Conservation (phyloP, 2,113 vertebrate species). For the Pollachius pollachius region DNA sequence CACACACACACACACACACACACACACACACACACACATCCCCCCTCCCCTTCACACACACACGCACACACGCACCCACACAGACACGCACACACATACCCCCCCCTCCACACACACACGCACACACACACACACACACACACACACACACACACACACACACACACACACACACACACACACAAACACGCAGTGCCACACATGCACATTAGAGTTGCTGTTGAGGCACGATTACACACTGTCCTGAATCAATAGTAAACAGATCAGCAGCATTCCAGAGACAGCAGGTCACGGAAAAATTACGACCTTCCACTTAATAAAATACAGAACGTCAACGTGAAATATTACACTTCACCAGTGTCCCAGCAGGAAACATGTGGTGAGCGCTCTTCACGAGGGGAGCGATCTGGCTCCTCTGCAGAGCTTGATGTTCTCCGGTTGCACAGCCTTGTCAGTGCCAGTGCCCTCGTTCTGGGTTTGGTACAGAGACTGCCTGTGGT, state of each 20-base stretch:
- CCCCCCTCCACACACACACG: not conserved
- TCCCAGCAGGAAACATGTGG: conserved; percentile 30
- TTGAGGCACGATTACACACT: conserved; percentile 21
- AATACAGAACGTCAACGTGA: conserved; percentile 30
- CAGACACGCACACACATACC: too few species aligned
- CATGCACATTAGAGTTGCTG: not conserved
- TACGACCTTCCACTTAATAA: conserved; percentile 18
- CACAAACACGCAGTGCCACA: not conserved
- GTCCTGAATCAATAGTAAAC: conserved; percentile 45
- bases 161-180: not conserved
- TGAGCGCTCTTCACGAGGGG: conserved; percentile 18
- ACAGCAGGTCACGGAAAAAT: conserved; percentile 33
- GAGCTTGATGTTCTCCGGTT: conserved; percentile 34
- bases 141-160: not conserved
- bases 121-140: not conserved
- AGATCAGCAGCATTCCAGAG: conserved; percentile 40
- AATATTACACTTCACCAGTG: conserved; percentile 24
- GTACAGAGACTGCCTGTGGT: conserved; percentile 59
- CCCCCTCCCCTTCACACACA: too few species aligned
- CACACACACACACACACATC: too few species aligned
- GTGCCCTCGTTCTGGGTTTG: conserved; percentile 60
- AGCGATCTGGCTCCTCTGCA: conserved; percentile 24
- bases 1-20: too few species aligned
- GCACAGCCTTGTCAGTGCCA: conserved; percentile 41
- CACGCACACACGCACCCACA: too few species aligned